A percentile compares a stretch with the other conserved stretches of the same genome.
phyloP scores from a whole-genome alignment of 1,140 invertebrate genomes.

The Cotesia glomerata region DNA sequence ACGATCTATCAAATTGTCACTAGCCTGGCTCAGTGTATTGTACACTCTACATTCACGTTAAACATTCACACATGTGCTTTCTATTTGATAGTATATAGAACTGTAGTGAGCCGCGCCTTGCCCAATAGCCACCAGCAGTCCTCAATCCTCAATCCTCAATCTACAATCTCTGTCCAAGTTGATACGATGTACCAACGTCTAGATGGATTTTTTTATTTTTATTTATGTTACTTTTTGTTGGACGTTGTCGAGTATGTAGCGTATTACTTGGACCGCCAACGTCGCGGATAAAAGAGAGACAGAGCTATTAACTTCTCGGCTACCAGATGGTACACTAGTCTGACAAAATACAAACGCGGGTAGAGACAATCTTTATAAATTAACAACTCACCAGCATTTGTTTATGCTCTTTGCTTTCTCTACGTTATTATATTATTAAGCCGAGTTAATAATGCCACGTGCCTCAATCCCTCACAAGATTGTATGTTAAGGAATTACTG shows the following conservation, averaged over 20 bases:
- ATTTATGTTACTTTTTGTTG: not conserved
- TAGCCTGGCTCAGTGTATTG: slow-evolving; percentile 17
- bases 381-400: not conserved
- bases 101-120: slow-evolving; percentile 18
- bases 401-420: not conserved
- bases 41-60: too few species aligned
- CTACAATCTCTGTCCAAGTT: too few species aligned
- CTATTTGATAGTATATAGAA: slow-evolving; percentile 40
- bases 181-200: too few species aligned
- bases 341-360: slow-evolving; percentile 23
- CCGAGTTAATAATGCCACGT: slow-evolving; percentile 17
- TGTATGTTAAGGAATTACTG: slow-evolving; percentile 1
- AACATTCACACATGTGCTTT: slow-evolving; percentile 19
- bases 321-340: slow-evolving; percentile 33
- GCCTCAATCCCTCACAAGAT: not conserved
- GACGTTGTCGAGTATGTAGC: slow-evolving; percentile 3
- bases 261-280: slow-evolving; percentile 21
- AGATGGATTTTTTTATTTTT: too few species aligned
- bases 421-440: not conserved
- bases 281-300: slow-evolving; percentile 11
- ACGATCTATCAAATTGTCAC: slow-evolving; percentile 58
- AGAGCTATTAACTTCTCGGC: slow-evolving; percentile 8
- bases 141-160: slow-evolving; percentile 24
- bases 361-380: slow-evolving; percentile 15
- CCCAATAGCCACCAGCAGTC: slow-evolving; percentile 45